Evolutionary conservation across 1,140 invertebrate species (phyloP), one percentile per base, ranked within the genome.

Genomic region (Lepidurus apus): DNA sequence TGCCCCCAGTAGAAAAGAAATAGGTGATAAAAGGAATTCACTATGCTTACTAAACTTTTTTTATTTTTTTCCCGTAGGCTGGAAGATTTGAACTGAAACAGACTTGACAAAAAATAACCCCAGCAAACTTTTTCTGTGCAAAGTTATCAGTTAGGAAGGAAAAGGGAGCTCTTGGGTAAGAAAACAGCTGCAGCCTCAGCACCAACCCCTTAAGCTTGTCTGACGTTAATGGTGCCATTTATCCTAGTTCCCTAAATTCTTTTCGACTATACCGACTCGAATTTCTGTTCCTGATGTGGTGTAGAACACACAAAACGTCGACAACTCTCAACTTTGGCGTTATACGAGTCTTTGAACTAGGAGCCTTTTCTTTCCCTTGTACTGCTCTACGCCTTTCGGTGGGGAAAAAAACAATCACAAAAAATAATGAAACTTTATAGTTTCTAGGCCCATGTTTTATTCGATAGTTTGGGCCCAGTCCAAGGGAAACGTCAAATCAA

Each of bases 201-300:
- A 65, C 17, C n/a, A 65, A 65, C 53, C 53, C 53, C 53, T 65
- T 65, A 65, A 65, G 53, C 53, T 65, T 65, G 53, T 17, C 53
- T 65, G 53, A 65, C 53, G 53, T 65, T 65, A 65, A 65, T 65
- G 53, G 53, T 65, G 53, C 53, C 53, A 65, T 65, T 65, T 65
- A 65, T 65, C 13, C 53, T 65, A 65, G 53, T 65, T 65, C 53
- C 53, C 53, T 65, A 21, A 65, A 65, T 65, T 65, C 53, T 65
- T 65, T 65, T 65, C 53, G 53, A 65, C 53, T 65, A 34, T 34
- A 65, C 53, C 53, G n/a, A 65, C 53, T 65, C 53, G 53, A 65
- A 65, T 65, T 65, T 65, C 53, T 65, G 53, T 65, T 65, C 7
- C 13, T 65, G 53, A 65, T 65, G 53, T 17, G 53, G 53, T 65